Percentiles rank a stretch among this genome's conserved stretches.
These are phyloP conservation scores for Euleptes europaea DNA, from an alignment of 2,113 vertebrate species.

Conservation along the genomic window DNA sequence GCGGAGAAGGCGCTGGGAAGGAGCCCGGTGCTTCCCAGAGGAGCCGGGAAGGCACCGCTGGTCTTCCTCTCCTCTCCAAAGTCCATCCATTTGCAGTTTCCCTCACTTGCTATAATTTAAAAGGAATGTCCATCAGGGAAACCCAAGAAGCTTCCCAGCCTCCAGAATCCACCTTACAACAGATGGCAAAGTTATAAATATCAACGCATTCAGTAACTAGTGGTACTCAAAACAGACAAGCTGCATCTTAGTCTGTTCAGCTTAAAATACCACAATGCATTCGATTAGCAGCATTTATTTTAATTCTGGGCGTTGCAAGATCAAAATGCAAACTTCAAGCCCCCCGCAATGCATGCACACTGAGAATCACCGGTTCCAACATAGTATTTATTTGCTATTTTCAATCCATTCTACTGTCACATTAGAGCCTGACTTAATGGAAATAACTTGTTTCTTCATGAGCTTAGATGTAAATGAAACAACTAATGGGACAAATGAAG, in stretches of 20 bases:
- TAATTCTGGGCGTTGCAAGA: not conserved
- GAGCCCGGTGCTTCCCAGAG: too few species aligned
- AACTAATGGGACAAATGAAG: not conserved
- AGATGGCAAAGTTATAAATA: slow-evolving; percentile 47
- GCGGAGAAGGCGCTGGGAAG: too few species aligned
- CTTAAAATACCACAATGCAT: slow-evolving; percentile 46
- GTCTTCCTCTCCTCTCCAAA: slow-evolving; percentile 19
- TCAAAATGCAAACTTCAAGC: not conserved
- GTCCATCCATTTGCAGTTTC: slow-evolving; percentile 44
- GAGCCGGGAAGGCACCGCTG: too few species aligned
- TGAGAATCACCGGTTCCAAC: not conserved
- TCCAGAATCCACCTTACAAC: slow-evolving; percentile 46
- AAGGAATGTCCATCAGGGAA: slow-evolving; percentile 29
- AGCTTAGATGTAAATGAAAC: not conserved
- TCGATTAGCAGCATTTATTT: not conserved
- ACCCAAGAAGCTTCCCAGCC: slow-evolving; percentile 40
- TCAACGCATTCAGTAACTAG: slow-evolving; percentile 52
- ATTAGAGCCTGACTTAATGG: not conserved
- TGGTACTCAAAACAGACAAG: slow-evolving; percentile 46
- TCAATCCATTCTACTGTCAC: not conserved
- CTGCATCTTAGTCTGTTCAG: slow-evolving; percentile 32
- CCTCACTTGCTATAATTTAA: slow-evolving; percentile 26
- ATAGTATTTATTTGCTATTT: not conserved
- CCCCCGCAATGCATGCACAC: too few species aligned
- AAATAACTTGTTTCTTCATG: not conserved